Evolutionary conservation across 37 sponge, comb jelly and placozoan species (phyloP).

Genomic region (Beroe ovata): DNA sequence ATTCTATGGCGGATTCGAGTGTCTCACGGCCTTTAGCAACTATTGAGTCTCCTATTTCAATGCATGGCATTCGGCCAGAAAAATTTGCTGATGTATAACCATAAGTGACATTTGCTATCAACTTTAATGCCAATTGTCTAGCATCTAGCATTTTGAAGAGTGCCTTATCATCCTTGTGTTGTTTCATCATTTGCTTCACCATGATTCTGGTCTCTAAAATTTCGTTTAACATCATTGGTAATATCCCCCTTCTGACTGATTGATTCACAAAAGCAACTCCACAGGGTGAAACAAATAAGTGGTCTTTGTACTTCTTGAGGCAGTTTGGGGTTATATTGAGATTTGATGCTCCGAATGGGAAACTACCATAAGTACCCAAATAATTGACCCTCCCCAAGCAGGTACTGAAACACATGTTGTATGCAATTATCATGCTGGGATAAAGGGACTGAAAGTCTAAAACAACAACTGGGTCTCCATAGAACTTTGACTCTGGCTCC

Average conservation of each 20-base stretch:
- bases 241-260: constrained; percentile 76
- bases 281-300: constrained; percentile 86
- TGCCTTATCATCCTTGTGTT: constrained; percentile 77
- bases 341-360: constrained; percentile 78
- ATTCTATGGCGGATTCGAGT: constrained; percentile 84
- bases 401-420: constrained; percentile 97
- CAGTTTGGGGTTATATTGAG: constrained; percentile 69
- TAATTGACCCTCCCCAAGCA: constrained; percentile 85
- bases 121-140: constrained; percentile 88
- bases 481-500: constrained; percentile 94
- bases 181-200: constrained; percentile 93
- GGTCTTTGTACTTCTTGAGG: constrained; percentile 72
- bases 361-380: constrained; percentile 70
- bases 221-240: constrained; percentile 95
- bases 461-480: constrained; percentile 92
- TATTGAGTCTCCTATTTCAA: constrained; percentile 93
- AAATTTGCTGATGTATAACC: constrained; percentile 96
- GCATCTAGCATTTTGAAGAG: constrained; percentile 79
- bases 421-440: constrained; percentile 94
- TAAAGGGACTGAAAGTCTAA: constrained; percentile 98
- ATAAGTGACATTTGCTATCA: constrained; percentile 94
- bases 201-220: constrained; percentile 90
- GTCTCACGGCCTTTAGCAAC: constrained; percentile 92
- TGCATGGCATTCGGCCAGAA: constrained; percentile 98
- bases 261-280: constrained; percentile 91